Evolutionary conservation across 2,113 vertebrate genomes (phyloP), one percentile per base, ranked within the genome.

Genomic region (Sinocyclocheilus grahami): DNA sequence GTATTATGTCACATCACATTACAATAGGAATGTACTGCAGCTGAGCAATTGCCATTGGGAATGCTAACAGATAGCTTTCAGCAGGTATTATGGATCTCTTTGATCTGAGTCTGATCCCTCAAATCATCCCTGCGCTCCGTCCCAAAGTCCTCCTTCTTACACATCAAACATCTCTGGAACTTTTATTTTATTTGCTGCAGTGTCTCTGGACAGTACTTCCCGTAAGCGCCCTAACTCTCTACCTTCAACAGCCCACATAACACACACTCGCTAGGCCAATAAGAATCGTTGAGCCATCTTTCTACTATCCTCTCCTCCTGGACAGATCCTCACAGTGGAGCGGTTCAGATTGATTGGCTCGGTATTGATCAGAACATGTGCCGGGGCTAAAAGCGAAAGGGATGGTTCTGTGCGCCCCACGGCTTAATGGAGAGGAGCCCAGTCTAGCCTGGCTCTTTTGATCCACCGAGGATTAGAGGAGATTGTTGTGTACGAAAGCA

Each of bases 401-500:
- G 86, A 69, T 84, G 88, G 78, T 92, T 91, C 84, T 55, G 75
- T 37, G 30, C 72, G 11, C 91, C 86, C 88, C 84, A 85, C 86
- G 65, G 87, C 82, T 87, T 94, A 94, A 95, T 95, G 94, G 94
- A 95, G 91, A 91, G 78, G 89, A 93, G 91, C 89, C 85, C 80
- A 53, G 91, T 72, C 91, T 88, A 89, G 63, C 65, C 91, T 89
- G 92, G 84, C 87, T 89, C 84, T 92, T 95, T 95, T 95, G 93
- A 95, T 95, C 94, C 93, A 87, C 85, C 81, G 82, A 84, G 92
- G 93, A 94, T 94, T 94, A 94, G 92, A 92, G 91, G 78, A 86
- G 86, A 83, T 86, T 91, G 91, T 92, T 91, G 89, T 90, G 92
- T 90, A 90, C 89, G 88, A 90, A 90, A 89, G 88, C 88, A 90